Base-by-base conservation (phyloP, 2,113 vertebrate species). In the Microcebus jonahi region DNA sequence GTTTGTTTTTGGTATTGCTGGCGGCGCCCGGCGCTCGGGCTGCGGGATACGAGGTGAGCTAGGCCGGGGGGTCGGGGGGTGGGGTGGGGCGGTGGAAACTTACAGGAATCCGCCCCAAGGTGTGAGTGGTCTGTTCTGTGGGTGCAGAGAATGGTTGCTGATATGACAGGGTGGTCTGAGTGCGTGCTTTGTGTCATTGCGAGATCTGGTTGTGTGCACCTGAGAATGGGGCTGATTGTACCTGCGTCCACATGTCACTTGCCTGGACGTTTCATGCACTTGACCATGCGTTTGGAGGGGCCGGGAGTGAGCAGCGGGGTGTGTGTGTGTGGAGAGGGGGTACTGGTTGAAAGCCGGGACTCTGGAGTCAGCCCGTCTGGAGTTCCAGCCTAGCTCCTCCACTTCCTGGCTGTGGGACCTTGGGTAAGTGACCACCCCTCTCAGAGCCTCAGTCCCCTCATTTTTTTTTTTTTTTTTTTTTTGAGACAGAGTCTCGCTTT, bases 11-110 rank as follows among this genome's bases (percentile, higher is more conserved):
- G 71, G 25, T 95, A 73, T 65, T 96, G 36, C 36, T 95, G 95
- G 84, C 34, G 27, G 73, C 81, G 13, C 91, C 94, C 1, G 73
- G 92, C 55, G 81, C 45, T 48, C 36, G 53, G 79, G 86, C 95
- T 34, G 82, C 93, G 7, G 95, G 86, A 25, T 97, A 97, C 50
- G 8, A 98, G 95, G 97, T 97, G 87, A 98, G 96, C 31, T 7
- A 48, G 75, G 68, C 75, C 94, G 48, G 48, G 48, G 45, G 45
- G 45, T 1, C 42, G 45, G 1, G 59, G 59, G 45, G 45, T 45
- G 45, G 45, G 42, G 42, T 42, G 42, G 42, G 42, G 42, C 1
- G 42, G 82, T 70, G 29, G 90, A 88, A 94, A 91, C 23, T 50
- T 70, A 3, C 65, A 7, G 1, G 23, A 36, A 18, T 20, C 3